phyloP scores from a whole-genome alignment of 1,140 invertebrate species.

The Diorhabda sublineata region DNA sequence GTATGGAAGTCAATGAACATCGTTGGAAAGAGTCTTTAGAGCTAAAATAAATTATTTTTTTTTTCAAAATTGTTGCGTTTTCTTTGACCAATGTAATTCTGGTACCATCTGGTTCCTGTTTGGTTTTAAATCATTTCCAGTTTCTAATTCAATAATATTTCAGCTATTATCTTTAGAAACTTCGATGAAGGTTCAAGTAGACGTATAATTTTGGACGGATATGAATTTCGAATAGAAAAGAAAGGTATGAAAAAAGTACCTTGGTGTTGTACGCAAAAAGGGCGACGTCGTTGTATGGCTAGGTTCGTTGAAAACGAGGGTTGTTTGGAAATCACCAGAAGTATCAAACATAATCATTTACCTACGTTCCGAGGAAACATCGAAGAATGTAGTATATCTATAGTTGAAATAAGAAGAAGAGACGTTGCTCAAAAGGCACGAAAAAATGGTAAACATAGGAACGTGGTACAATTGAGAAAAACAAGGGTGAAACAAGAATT shows the following conservation, averaged over 20 bases:
- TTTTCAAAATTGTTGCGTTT: no score
- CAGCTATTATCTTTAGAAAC: not conserved
- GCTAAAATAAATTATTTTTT: no score
- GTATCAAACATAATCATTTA: conserved; percentile 7
- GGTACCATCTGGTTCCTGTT: no score
- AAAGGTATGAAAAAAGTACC: not conserved
- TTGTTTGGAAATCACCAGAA: conserved; percentile 4
- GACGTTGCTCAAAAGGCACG: no score
- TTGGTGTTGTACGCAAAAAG: conserved; percentile 17
- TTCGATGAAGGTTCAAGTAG: not conserved
- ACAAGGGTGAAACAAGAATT: no score
- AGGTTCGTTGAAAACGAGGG: not conserved
- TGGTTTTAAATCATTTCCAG: no score
- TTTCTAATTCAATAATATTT: no score
- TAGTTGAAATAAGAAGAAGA: not conserved
- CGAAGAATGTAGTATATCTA: conserved; percentile 9
- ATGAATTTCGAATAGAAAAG: conserved; percentile 11
- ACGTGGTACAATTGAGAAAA: no score
- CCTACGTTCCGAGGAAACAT: conserved; percentile 6
- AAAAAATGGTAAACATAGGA: no score
- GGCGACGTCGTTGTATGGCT: not conserved
- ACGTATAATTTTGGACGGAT: conserved; percentile 12
- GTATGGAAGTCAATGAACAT: no score
- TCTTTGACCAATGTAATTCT: no score
- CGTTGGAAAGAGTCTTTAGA: no score